A percentile compares a stretch with the other conserved stretches of the same genome.
phyloP scores from a whole-genome alignment of 2,797 vertebrate genomes.

The Siniperca scherzeri region DNA sequence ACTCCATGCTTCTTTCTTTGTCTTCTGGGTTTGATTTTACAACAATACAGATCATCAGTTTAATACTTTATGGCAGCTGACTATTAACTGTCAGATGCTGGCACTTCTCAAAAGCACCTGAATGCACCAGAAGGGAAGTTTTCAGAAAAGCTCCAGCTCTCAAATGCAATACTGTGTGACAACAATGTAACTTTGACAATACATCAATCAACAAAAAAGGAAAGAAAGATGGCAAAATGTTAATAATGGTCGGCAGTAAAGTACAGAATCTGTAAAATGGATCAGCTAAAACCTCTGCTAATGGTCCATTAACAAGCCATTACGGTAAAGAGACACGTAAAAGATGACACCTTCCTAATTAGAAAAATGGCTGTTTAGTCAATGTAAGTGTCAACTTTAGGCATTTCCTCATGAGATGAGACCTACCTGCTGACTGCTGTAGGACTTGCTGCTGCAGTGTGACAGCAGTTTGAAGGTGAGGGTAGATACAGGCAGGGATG shows the following conservation, averaged over 20 bases:
- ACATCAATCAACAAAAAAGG: not conserved
- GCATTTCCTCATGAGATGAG: not conserved
- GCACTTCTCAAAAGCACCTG: not conserved
- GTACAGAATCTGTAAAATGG: not conserved
- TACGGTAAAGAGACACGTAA: not conserved
- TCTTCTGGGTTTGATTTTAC: conserved; percentile 1
- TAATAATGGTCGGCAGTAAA: not conserved
- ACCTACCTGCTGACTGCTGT: conserved; percentile 73
- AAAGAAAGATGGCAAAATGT: not conserved
- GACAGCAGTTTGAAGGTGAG: conserved; percentile 86
- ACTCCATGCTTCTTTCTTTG: not conserved
- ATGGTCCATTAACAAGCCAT: not conserved
- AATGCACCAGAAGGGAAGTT: too few relatives aligned
- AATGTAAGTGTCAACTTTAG: not conserved
- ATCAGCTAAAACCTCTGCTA: not conserved
- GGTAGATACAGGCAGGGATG: conserved; percentile 84
- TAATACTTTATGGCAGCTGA: not conserved
- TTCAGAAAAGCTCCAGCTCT: not conserved
- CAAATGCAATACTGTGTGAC: not conserved
- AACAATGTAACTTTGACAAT: not conserved
- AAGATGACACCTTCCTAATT: not conserved
- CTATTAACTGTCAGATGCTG: not conserved
- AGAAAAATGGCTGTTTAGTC: not conserved
- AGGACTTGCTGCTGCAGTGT: conserved; percentile 78
- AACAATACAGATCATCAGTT: not conserved